Evolutionary conservation across 1,140 invertebrate species (phyloP).

Genomic region (Bombus turneri): DNA sequence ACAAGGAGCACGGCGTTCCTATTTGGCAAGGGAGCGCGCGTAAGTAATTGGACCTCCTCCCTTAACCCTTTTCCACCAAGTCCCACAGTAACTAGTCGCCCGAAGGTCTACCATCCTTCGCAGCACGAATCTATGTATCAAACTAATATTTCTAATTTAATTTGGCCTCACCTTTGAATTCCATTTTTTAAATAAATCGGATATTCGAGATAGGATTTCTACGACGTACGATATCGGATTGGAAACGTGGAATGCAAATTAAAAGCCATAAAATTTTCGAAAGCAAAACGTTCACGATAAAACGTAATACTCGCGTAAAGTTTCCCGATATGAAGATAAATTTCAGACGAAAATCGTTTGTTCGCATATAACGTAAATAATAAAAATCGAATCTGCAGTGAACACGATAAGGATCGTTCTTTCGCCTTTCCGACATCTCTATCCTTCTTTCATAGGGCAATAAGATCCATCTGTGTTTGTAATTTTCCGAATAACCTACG

Average conservation of each 20-base stretch:
- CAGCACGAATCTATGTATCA: background rate
- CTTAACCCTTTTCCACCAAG: too few relatives aligned
- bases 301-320: too few relatives aligned
- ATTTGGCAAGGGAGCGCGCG: background rate
- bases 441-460: background rate
- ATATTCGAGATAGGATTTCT: too few relatives aligned
- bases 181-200: too few relatives aligned
- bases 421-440: too few relatives aligned
- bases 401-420: too few relatives aligned
- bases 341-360: too few relatives aligned
- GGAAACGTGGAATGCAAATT: background rate
- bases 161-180: background rate
- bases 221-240: background rate
- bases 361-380: too few relatives aligned
- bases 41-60: background rate
- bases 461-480: background rate
- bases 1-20: too few relatives aligned
- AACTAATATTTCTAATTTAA: background rate
- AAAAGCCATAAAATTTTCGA: background rate
- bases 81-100: background rate
- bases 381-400: too few relatives aligned
- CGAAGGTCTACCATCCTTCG: background rate
- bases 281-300: too few relatives aligned
- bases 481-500: background rate
- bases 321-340: too few relatives aligned